phyloP scores from a whole-genome alignment of 2,888 invertebrate genomes.

The Anticlea derivata region DNA sequence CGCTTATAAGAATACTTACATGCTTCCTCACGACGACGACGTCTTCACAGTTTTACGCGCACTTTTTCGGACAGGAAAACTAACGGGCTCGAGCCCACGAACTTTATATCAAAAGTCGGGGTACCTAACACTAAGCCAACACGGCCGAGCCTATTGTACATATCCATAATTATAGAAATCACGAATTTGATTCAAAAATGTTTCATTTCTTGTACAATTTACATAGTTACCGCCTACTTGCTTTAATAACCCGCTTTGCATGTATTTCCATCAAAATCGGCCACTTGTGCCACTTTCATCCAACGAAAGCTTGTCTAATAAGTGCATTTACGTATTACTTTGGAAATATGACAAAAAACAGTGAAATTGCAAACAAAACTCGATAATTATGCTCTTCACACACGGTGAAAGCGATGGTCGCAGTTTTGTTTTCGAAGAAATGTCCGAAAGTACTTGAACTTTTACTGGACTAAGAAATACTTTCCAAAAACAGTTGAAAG shows the following conservation, averaged over 20 bases:
- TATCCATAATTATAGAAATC: too few relatives aligned
- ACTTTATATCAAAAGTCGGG: too few relatives aligned
- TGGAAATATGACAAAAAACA: conserved; percentile 23
- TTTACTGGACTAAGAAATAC: background rate
- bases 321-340: conserved; percentile 5
- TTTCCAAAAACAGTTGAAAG: background rate
- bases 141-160: too few relatives aligned
- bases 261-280: conserved; percentile 6
- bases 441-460: conserved; percentile 5
- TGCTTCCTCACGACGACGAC: too few relatives aligned
- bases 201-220: too few relatives aligned
- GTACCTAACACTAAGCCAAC: too few relatives aligned
- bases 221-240: background rate
- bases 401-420: conserved; percentile 23
- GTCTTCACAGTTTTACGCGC: too few relatives aligned
- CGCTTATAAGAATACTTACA: too few relatives aligned
- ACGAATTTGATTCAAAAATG: too few relatives aligned
- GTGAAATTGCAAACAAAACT: conserved; percentile 36
- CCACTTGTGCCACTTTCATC: conserved; percentile 7
- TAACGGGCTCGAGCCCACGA: too few relatives aligned
- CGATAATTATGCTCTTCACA: conserved; percentile 31
- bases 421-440: conserved; percentile 26
- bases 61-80: too few relatives aligned
- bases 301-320: conserved; percentile 12
- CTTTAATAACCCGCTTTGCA: background rate